Base-by-base conservation (phyloP, 2,888 invertebrate species). In the Auanema freiburgensis region DNA sequence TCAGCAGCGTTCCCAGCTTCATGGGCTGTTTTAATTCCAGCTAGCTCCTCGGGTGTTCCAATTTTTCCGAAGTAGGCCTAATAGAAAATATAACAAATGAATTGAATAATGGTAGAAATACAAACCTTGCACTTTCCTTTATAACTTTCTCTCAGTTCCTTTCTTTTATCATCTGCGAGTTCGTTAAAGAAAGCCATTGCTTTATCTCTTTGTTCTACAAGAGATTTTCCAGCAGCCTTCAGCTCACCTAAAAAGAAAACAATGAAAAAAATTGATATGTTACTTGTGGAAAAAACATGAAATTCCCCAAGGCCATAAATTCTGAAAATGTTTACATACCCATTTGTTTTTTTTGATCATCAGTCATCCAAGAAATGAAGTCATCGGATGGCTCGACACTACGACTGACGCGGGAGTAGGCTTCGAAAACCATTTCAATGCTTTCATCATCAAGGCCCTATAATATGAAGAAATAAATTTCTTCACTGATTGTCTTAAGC, bases 141-240 rank as follows among this genome's bases (percentile, higher is more conserved):
- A 69, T 66, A 71, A 54, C 69, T 68, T 49, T 63, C 65, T 33
- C 46, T 69, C 52, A 74, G 50, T 11, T 41, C 41, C 0, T 50
- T 40, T 40, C 71, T 71, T 56, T 66, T 57, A 6, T 69, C 72
- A 11, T 57, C 61, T 58, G 75, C 64, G 51, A 71, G 61, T 21
- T 54, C 50, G 10, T 69, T 67, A 60, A 74, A 79, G 65, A 61
- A 74, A 40, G 67, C 76, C 46, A 76, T 71, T 43, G 71, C 66
- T 55, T 77, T 74, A 40, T 62, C 64, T 14, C 66, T 68, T 44
- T 76, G 57, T 16, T 78, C 78, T 14, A 62, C 53, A n/a, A 66
- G 57, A 11, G 61, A 49, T 53, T 72, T 77, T 55, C 69, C 72
- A 4, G 61, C 52, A n/a, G 56, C 55, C 57, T 63, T 66, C 59